A percentile compares a stretch with the other conserved stretches of the same genome.
These are phyloP conservation scores for Sciaenops ocellatus DNA, from an alignment of 2,797 vertebrate species.

Conservation along the genomic window DNA sequence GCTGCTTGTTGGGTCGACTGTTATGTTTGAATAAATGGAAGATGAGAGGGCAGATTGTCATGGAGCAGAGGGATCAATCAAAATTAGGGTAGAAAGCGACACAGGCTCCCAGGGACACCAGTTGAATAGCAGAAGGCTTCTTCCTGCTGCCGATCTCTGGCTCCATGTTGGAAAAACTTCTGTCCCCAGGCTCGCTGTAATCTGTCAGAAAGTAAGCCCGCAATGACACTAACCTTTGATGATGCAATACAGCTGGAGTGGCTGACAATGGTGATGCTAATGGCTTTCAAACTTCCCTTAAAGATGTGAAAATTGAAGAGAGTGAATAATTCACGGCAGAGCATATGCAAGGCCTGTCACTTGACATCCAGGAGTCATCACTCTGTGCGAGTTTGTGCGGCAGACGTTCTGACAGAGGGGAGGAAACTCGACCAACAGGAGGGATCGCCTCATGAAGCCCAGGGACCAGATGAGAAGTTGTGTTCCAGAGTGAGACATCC, in stretches of 20 bases:
- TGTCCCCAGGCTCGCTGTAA: conserved; percentile 42
- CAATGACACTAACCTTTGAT: conserved; percentile 72
- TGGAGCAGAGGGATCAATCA: conserved; percentile 53
- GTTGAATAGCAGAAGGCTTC: conserved; percentile 53
- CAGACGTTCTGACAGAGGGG: conserved; percentile 65
- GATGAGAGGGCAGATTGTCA: conserved; percentile 62
- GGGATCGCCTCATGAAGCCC: conserved; percentile 20
- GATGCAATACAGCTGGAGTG: conserved; percentile 77
- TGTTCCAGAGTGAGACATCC: conserved; percentile 24
- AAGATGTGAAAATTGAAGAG: conserved; percentile 74
- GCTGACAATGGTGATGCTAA: conserved; percentile 67
- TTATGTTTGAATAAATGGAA: conserved; percentile 57
- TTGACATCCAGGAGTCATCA: conserved; percentile 62
- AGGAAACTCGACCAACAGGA: conserved; percentile 11
- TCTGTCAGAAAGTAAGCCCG: conserved; percentile 52
- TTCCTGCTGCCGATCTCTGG: conserved; percentile 17
- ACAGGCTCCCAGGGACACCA: conserved; percentile 43
- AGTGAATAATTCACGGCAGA: conserved; percentile 79
- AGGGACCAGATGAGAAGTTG: conserved; percentile 45
- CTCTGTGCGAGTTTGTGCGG: conserved; percentile 44
- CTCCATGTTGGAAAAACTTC: conserved; percentile 23
- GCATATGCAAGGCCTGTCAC: conserved; percentile 73
- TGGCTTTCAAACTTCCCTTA: conserved; percentile 77
- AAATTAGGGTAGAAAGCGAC: conserved; percentile 30
- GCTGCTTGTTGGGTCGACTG: conserved; percentile 55